Percentiles rank a stretch among this genome's conserved stretches.
These are phyloP conservation scores for Paelopatides confundens DNA, from an alignment of 53 echinoderm and acorn worm genomes.

Conservation along the genomic window DNA sequence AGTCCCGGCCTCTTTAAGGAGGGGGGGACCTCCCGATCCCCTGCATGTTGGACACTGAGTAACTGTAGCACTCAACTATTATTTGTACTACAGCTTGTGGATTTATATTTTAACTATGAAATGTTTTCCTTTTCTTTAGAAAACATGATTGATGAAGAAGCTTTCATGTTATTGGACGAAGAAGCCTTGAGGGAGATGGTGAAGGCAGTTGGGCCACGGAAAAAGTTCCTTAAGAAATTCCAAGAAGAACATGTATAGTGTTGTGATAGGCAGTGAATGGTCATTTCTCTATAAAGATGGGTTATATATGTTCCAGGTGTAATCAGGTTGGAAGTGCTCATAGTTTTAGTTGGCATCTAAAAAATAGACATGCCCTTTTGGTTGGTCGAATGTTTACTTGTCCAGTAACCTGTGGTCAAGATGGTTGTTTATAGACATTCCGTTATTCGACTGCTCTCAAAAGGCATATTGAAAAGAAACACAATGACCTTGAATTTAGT, in stretches of 20 bases:
- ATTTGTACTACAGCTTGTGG: too few species aligned
- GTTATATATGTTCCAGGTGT: neutral
- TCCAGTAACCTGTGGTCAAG: neutral
- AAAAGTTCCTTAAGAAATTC: neutral
- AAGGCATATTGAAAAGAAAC: neutral
- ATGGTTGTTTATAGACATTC: neutral
- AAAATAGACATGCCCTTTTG: neutral
- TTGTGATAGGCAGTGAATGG: too few species aligned
- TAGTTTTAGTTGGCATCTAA: neutral
- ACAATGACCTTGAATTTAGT: neutral
- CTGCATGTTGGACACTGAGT: too few species aligned
- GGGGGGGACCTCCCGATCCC: too few species aligned
- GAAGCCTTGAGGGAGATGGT: neutral
- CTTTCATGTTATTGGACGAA: conserved; percentile 37
- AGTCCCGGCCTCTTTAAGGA: too few species aligned
- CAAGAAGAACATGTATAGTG: too few species aligned
- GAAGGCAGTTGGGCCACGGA: neutral
- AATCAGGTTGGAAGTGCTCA: neutral
- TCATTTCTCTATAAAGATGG: too few species aligned
- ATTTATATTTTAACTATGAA: too few species aligned
- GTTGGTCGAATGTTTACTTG: neutral
- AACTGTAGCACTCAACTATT: too few species aligned
- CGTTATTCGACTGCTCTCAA: neutral
- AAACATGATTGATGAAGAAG: conserved; percentile 58
- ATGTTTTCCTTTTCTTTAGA: too few species aligned